Evolutionary conservation across 2,888 invertebrate species (phyloP).

Genomic region (Drosophila anomalipes): DNA sequence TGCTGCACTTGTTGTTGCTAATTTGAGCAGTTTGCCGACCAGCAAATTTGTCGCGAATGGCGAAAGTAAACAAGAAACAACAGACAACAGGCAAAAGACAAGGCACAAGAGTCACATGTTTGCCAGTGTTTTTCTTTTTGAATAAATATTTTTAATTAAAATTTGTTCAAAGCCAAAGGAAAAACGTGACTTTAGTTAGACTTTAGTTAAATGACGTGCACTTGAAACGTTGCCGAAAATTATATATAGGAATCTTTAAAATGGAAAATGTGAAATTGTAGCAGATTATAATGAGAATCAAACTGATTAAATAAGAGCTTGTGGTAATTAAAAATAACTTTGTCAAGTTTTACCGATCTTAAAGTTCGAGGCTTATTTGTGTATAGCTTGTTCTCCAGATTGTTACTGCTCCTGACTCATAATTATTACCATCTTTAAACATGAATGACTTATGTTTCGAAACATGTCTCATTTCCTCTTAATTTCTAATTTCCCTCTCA

Average conservation of each 20-base stretch:
- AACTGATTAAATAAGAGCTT: not conserved
- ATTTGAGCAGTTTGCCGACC: slow-evolving; percentile 74
- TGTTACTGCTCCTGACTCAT: too few relatives aligned
- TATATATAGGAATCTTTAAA: slow-evolving; percentile 5
- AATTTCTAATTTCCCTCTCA: not conserved
- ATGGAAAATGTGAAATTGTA: not conserved
- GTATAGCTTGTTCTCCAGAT: not conserved
- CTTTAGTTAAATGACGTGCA: slow-evolving; percentile 31
- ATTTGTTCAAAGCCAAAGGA: slow-evolving; percentile 44
- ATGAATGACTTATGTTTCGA: slow-evolving; percentile 24
- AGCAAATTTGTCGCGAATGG: slow-evolving; percentile 54
- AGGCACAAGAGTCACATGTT: slow-evolving; percentile 57
- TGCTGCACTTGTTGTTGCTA: slow-evolving; percentile 63
- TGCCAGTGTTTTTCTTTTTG: slow-evolving; percentile 45
- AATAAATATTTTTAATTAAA: slow-evolving; percentile 77
- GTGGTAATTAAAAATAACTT: not conserved
- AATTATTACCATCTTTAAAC: slow-evolving; percentile 1
- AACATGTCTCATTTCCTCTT: slow-evolving; percentile 33
- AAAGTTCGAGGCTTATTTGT: not conserved
- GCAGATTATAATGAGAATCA: not conserved
- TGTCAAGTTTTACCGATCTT: not conserved
- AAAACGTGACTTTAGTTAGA: slow-evolving; percentile 51
- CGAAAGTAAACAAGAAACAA: slow-evolving; percentile 69
- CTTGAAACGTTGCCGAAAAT: slow-evolving; percentile 1
- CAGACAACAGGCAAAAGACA: slow-evolving; percentile 42